Evolutionary conservation across 1,140 invertebrate species (phyloP), one percentile per base, ranked within the genome.

Genomic region (Chrysoperla carnea): DNA sequence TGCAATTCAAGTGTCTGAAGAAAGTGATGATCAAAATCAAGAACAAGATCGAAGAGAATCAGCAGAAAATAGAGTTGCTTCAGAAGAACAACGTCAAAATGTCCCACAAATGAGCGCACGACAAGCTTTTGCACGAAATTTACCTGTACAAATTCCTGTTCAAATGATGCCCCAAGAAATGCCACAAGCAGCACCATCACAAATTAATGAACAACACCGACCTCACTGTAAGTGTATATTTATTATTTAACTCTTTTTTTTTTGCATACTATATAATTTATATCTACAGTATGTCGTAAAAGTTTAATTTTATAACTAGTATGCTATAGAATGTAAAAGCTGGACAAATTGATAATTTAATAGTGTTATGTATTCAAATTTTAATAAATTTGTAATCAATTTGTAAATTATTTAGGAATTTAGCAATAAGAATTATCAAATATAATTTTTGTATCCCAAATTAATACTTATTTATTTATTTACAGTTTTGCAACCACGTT

Each of bases 401-500:
- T n/a, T n/a, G n/a, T n/a, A n/a, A n/a, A n/a, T n/a, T n/a, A n/a
- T n/a, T n/a, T n/a, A n/a, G n/a, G n/a, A n/a, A n/a, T n/a, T n/a
- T n/a, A n/a, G n/a, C n/a, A n/a, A n/a, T n/a, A n/a, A n/a, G n/a
- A n/a, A n/a, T n/a, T n/a, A n/a, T n/a, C n/a, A 29, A 37, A 28
- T 33, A 37, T 41, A 41, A 17, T 50, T 53, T 52, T 31, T 33
- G 39, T 40, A n/a, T 40, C 6, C 11, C 37, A 31, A 28, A 39
- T 14, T 40, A 17, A 46, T 8, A 40, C 5, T 42, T 11, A 7
- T 46, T 40, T 37, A 37, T 40, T 40, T 45, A 6, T 41, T 56
- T 62, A 8, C 59, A 78, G 75, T 68, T 58, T 67, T 78, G 15
- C 75, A 78, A 52, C 74, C 75, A 48, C 68, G 75, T 53, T 77